Base-by-base conservation (phyloP, 2,888 invertebrate genomes). In the Colostygia pectinataria region DNA sequence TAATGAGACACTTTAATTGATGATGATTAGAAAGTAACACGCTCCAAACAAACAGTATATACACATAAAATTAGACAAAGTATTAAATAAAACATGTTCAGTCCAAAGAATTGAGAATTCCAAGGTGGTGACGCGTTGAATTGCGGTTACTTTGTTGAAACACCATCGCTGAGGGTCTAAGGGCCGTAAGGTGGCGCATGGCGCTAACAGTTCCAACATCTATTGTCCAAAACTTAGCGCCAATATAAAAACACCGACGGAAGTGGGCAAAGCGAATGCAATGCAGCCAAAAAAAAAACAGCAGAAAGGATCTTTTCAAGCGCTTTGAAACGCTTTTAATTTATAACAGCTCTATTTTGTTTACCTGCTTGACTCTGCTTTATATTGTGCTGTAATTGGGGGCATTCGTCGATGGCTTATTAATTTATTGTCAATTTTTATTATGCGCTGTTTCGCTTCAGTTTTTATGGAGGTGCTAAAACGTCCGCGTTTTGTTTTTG, bases 281-380 rank as follows among this genome's bases (percentile, higher is more conserved):
- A 80, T 64, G 68, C 74, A 76, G 74, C 86, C 87, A 89, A 89
- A 88, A 87, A 83, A 83, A 86, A 84, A 88, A 85, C 85, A 85
- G 84, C 76, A 80, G 9, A 33, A 82, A 65, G 77, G 71, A 67
- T 78, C 70, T 79, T 68, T 71, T 71, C 71, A 63, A 74, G 77
- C 74, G 77, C 80, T 84, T 88, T 83, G 84, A n/a, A n/a, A n/a
- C n/a, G n/a, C n/a, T n/a, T 87, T 80, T 87, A 88, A 89, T 90
- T 88, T 89, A 89, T 76, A 88, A 89, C 89, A 85, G 80, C 89
- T 89, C 86, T 87, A 88, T 88, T 86, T 81, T 87, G 84, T 86
- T 84, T 89, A 89, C 89, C 89, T 90, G 89, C 85, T 76, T 78
- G 74, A 83, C 75, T 84, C 68, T 68, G 65, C 74, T 79, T 81